Base-by-base conservation (phyloP, 2,113 vertebrate species). In the Channa maculata region DNA sequence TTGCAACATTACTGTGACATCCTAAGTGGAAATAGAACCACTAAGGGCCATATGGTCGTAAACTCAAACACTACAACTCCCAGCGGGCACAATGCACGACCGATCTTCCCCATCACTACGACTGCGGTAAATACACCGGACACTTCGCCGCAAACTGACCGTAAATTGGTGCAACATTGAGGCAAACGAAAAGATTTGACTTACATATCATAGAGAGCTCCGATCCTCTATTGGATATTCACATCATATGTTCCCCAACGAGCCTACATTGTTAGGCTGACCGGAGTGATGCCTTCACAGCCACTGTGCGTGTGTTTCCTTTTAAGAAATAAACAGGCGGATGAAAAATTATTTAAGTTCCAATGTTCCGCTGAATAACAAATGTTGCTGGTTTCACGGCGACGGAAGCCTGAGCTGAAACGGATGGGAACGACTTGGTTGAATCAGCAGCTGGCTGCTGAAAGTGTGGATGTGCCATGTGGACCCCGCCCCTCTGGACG, bases 401-500 rank as follows among this genome's bases (percentile, higher is more conserved):
- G 15, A 14, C 13, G 4, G 44, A 15, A 50, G n/a, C 3, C 6
- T 14, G 62, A 54, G 61, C 65, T 6, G 60, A 71, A 63, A 79
- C 8, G 51, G n/a, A 48, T 50, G 60, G 0, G 60, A 10, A n/a
- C 34, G 37, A 6, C 2, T 7, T 15, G 15, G 52, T 3, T 3
- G n/a, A 50, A 33, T 67, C 70, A 51, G 66, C 55, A 14, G 61
- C n/a, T 43, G 15, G 62, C 58, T 7, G 69, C 66, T 34, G 6
- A 4, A 24, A 10, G 0, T 49, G 70, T 38, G 62, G 65, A 57
- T 52, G 80, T 57, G 63, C 80, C 65, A 61, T 57, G 80, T 57
- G 55, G 55, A 75, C 81, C 83, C 89, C 87, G 87, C 87, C 89
- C 89, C 81, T 83, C 61, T 5, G 24, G 51, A n/a, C 74, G 67